Percentiles rank a stretch among this genome's conserved stretches.
These are phyloP conservation scores for Brachionus paranguensis DNA, from an alignment of 1,140 invertebrate species.

Conservation along the genomic window DNA sequence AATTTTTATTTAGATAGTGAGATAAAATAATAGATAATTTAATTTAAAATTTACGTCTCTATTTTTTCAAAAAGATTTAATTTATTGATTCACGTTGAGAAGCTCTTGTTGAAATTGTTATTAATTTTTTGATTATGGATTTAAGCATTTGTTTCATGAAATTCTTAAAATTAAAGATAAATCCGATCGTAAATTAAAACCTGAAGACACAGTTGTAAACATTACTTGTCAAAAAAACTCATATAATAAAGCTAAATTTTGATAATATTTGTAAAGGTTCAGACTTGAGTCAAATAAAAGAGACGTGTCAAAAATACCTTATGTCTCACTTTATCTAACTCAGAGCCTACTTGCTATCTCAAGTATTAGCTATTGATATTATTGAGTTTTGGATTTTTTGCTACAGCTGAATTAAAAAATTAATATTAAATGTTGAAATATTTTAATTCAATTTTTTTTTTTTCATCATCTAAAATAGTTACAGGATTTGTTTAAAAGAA, in stretches of 20 bases:
- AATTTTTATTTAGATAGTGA: too few relatives aligned
- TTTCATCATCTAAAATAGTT: not conserved
- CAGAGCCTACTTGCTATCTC: not conserved
- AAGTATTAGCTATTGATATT: not conserved
- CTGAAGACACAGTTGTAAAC: not conserved
- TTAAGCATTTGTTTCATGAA: not conserved
- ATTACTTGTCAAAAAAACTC: not conserved
- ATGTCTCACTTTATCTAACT: not conserved
- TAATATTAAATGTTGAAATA: not conserved
- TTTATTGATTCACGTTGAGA: too few relatives aligned
- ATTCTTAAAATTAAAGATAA: not conserved
- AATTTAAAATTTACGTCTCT: not conserved
- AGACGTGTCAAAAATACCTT: not conserved
- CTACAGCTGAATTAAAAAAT: not conserved
- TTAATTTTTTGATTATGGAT: too few relatives aligned
- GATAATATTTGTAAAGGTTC: not conserved
- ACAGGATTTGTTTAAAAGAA: too few relatives aligned
- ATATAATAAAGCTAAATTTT: not conserved
- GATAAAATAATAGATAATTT: not conserved
- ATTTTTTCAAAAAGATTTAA: too few relatives aligned
- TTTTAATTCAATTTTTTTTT: not conserved
- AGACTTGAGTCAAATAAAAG: not conserved
- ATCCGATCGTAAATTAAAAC: not conserved
- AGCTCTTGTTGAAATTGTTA: too few relatives aligned
- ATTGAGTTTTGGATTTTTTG: not conserved